Base-by-base conservation (phyloP, 2,888 invertebrate species). In the Macropis europaea region DNA sequence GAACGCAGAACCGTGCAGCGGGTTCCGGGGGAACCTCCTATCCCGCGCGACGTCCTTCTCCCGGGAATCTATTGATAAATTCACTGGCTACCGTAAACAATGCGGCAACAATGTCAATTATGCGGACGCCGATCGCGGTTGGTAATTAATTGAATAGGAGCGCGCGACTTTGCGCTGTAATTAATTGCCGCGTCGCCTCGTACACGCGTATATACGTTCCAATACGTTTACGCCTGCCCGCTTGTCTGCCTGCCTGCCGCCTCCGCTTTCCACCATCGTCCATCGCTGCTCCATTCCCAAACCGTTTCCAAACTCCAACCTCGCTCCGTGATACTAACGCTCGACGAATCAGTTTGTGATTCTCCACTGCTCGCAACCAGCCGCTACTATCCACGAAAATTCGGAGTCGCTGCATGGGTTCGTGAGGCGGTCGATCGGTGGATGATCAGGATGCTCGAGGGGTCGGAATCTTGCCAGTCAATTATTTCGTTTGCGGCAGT, bases 101-200 rank as follows among this genome's bases (percentile, higher is more conserved):
- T 86, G 86, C 83, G 76, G 77, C 82, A 88, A 87, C 88, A 89
- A 89, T 89, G 88, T 86, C 87, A 85, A 87, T 88, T 86, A 88
- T 86, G 85, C 83, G 84, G 77, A 68, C 78, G 77, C 70, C 84
- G 82, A 81, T 83, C 80, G 83, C 79, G 61, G 47, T 30, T 57
- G 64, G 76, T 80, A 80, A 82, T 82, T 82, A 82, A 82, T 82
- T 63, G 75, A 73, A 43, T 56, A 42, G 50, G 43, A 24, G 59
- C 40, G 45, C 61, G 64, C 47, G 69, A 64, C 60, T 63, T 67
- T 61, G 19, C 62, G 48, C 53, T 9, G 66, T 61, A 72, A 72
- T 72, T 72, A 72, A 73, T 73, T 62, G 60, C 54, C 32, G 61
- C 30, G 60, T 5, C 32, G 52, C 15, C 9, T 15, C 22, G 42